These are phyloP conservation scores for Imbricaverruca yamaguchii DNA, from an alignment of 2,888 invertebrate species.

Conservation along the genomic window DNA sequence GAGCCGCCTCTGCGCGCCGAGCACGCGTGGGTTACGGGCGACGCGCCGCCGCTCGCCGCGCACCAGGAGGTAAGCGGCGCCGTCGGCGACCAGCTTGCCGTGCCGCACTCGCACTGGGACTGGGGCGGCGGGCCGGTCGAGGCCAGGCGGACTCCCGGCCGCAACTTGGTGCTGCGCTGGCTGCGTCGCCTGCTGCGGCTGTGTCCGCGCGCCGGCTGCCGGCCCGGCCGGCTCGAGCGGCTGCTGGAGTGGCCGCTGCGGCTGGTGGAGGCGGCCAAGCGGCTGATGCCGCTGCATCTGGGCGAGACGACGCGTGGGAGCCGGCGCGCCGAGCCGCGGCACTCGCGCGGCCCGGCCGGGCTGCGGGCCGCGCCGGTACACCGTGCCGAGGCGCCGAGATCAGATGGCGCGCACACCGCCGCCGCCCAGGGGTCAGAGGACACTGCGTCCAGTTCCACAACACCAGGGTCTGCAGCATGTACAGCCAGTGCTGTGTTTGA, in stretches of 20 bases:
- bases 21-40: constrained; percentile 9
- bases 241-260: neutral
- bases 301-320: neutral
- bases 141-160: neutral
- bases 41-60: neutral
- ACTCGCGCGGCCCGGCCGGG: neutral
- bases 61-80: neutral
- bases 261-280: neutral
- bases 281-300: neutral
- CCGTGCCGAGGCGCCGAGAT: too few species aligned
- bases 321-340: neutral
- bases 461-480: too few species aligned
- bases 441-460: too few species aligned
- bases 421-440: too few species aligned
- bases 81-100: neutral
- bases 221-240: neutral
- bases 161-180: neutral
- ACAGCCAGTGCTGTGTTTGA: too few species aligned
- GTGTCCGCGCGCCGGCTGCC: constrained; percentile 2
- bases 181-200: constrained; percentile 8
- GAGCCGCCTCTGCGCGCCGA: neutral
- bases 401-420: too few species aligned
- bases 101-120: neutral
- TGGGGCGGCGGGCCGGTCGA: neutral
- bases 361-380: neutral